Percentiles rank a stretch among this genome's conserved stretches.
Evolutionary conservation across 92 coral and sea anemone species (phyloP).

Genomic region (Ricordea florida): DNA sequence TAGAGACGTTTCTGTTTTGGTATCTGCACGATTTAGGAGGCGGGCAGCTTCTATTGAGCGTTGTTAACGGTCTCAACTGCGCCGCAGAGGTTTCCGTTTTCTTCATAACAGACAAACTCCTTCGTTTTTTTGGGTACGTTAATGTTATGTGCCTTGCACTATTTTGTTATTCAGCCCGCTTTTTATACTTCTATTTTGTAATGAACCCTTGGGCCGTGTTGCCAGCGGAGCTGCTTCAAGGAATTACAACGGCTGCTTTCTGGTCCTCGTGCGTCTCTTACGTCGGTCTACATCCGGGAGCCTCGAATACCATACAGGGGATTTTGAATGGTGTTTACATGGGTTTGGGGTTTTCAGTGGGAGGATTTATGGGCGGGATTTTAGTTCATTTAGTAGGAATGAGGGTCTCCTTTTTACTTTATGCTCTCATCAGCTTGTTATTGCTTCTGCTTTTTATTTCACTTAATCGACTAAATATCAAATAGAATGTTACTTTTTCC

Average conservation of each 20-base stretch:
- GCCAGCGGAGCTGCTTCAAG: conserved; percentile 93
- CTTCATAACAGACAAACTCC: conserved; percentile 76
- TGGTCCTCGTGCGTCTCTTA: conserved; percentile 98
- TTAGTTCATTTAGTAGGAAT: conserved; percentile 80
- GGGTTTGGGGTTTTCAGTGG: conserved; percentile 97
- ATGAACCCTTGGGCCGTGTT: conserved; percentile 93
- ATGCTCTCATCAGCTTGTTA: conserved; percentile 64
- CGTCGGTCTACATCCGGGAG: conserved; percentile 90
- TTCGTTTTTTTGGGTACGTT: conserved; percentile 74
- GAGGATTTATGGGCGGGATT: conserved; percentile 91
- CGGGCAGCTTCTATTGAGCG: conserved; percentile 83
- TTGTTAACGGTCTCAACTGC: conserved; percentile 86
- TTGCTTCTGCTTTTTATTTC: conserved; percentile 51
- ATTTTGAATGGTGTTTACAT: conserved; percentile 90
- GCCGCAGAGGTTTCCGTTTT: conserved; percentile 85
- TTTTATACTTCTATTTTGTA: conserved; percentile 73
- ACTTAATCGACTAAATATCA: conserved; percentile 14
- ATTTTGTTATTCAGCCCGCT: conserved; percentile 79
- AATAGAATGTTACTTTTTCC: not conserved
- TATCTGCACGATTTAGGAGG: conserved; percentile 96
- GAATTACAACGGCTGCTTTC: conserved; percentile 96
- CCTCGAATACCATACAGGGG: conserved; percentile 87
- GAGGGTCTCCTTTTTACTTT: conserved; percentile 79
- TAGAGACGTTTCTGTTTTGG: conserved; percentile 96
- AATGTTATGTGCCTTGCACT: conserved; percentile 85